Conservation (phyloP, 2,888 invertebrate genomes). For the Sinelater perroti region DNA sequence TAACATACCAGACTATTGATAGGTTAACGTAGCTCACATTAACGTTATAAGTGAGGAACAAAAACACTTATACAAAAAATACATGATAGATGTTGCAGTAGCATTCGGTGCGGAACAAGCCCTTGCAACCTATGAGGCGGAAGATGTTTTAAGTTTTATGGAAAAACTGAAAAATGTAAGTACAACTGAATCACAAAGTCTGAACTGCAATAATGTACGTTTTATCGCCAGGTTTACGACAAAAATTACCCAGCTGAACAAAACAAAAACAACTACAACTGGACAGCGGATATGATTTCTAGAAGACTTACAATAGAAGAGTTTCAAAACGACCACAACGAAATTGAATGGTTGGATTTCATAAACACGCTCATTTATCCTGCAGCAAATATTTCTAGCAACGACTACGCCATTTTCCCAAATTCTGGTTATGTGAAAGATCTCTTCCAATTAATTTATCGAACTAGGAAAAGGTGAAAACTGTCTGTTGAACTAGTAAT, state of each 20-base stretch:
- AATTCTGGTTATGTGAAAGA: constrained; percentile 1
- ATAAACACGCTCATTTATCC: constrained; percentile 20
- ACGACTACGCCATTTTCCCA: constrained; percentile 23
- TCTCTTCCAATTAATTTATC: constrained; percentile 8
- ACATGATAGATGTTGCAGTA: constrained; percentile 46
- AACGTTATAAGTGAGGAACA: too few relatives aligned
- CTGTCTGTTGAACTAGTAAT: too few relatives aligned
- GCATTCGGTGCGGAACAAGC: constrained; percentile 42
- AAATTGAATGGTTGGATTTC: constrained; percentile 19
- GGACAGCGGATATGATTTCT: background rate
- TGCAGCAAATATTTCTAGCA: background rate
- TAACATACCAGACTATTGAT: too few relatives aligned
- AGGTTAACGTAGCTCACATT: too few relatives aligned
- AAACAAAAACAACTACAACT: background rate
- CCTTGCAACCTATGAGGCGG: constrained; percentile 41
- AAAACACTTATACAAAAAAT: constrained; percentile 24
- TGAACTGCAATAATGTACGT: too few relatives aligned
- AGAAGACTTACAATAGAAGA: constrained; percentile 10
- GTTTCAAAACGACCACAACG: constrained; percentile 3
- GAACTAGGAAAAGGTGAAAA: constrained; percentile 28
- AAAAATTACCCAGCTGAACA: too few relatives aligned
- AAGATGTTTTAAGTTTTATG: constrained; percentile 45
- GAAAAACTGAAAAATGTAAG: constrained; percentile 43
- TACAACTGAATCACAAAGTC: too few relatives aligned
- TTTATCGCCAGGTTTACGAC: too few relatives aligned